phyloP scores from a whole-genome alignment of 1,140 invertebrate species.

The Drosophila melanogaster region DNA sequence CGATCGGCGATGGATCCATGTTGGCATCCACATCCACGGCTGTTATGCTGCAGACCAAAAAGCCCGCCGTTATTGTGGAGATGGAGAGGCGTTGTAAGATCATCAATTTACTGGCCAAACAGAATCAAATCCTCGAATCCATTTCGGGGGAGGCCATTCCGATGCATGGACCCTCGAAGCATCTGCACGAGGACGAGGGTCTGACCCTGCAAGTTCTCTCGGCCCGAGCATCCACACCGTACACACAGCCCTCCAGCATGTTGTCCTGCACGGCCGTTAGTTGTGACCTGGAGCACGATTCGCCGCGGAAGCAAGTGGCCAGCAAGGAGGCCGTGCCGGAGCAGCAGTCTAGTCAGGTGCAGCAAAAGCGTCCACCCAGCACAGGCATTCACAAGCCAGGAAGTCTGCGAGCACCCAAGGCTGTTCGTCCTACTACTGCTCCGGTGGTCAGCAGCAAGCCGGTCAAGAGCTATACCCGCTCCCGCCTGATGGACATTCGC shows the following conservation, averaged over 20 bases:
- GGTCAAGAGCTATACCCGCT: slow-evolving; percentile 53
- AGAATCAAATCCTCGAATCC: slow-evolving; percentile 13
- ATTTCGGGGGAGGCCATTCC: slow-evolving; percentile 68
- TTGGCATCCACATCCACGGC: slow-evolving; percentile 18
- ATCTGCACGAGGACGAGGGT: slow-evolving; percentile 53
- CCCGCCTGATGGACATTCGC: slow-evolving; percentile 67
- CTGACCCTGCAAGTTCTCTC: slow-evolving; percentile 71
- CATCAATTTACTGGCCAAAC: slow-evolving; percentile 44
- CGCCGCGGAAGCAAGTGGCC: slow-evolving; percentile 28
- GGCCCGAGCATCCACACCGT: slow-evolving; percentile 74
- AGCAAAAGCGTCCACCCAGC: slow-evolving; percentile 19
- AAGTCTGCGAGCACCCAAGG: slow-evolving; percentile 16
- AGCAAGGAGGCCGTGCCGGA: not conserved
- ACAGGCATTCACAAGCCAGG: slow-evolving; percentile 1
- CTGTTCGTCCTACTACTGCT: not conserved
- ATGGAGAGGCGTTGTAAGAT: slow-evolving; percentile 57
- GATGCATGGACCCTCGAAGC: slow-evolving; percentile 25
- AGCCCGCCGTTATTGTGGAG: slow-evolving; percentile 42
- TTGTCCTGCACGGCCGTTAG: slow-evolving; percentile 70
- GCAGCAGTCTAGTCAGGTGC: slow-evolving; percentile 1
- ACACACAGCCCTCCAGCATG: slow-evolving; percentile 58
- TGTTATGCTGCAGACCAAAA: slow-evolving; percentile 60
- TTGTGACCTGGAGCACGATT: slow-evolving; percentile 71
- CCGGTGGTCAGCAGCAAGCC: slow-evolving; percentile 2
- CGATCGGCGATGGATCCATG: not conserved